phyloP scores from a whole-genome alignment of 2,113 vertebrate species.

The Origma solitaria region DNA sequence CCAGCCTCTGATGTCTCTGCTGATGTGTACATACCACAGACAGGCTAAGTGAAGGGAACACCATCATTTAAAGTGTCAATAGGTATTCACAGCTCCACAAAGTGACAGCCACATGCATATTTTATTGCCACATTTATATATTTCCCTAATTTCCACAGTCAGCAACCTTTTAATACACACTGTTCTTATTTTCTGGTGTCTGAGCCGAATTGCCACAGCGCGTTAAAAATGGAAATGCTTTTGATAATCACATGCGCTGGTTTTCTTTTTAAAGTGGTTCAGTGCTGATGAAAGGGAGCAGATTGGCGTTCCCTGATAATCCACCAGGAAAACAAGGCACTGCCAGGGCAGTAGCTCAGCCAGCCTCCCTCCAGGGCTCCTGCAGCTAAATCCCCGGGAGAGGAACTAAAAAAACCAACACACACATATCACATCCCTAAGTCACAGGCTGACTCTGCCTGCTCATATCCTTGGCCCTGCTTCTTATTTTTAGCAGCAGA shows the following conservation, averaged over 20 bases:
- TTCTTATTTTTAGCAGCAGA: not conserved
- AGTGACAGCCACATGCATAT: not conserved
- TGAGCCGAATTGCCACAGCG: not conserved
- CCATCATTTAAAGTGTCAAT: not conserved
- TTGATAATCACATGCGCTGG: not conserved
- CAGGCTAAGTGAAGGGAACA: not conserved
- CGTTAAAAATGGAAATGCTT: not conserved
- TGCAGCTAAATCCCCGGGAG: not conserved
- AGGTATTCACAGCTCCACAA: not conserved
- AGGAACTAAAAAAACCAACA: rapidly evolving
- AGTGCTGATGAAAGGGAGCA: not conserved
- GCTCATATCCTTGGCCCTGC: not conserved
- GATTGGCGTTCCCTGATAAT: not conserved
- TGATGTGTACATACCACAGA: not conserved
- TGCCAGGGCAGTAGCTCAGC: not conserved
- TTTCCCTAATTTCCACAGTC: not conserved
- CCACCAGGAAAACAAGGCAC: not conserved
- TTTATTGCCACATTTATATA: not conserved
- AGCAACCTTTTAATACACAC: not conserved
- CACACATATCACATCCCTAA: not conserved
- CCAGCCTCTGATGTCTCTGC: not conserved
- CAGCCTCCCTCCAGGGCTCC: not conserved
- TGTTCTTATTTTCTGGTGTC: not conserved
- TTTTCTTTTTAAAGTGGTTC: not conserved
- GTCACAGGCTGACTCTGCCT: not conserved